Base-by-base conservation (phyloP, 2,113 vertebrate species). In the Laticauda colubrina region DNA sequence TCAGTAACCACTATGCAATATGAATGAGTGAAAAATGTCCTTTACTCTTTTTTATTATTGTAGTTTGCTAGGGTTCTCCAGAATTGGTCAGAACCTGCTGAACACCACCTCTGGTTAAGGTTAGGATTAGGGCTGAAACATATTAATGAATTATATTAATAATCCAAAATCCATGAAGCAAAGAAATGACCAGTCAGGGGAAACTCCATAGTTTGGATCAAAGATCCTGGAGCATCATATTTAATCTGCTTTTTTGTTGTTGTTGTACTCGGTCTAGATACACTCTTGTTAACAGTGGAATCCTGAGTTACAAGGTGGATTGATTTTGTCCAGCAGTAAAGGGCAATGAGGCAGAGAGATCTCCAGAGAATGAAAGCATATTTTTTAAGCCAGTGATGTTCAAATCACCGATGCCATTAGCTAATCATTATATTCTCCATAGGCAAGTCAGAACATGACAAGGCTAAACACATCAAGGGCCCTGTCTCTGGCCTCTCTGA, bases 401-500 rank as follows among this genome's bases (percentile, higher is more conserved):
- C 0, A 0, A 4, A 18, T 18, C 89, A 59, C 95, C 81, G 90
- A 93, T 45, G 43, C 88, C 86, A 86, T 53, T 94, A 91, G 43
- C 48, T 91, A 90, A 55, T 92, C 92, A 95, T 93, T 93, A 94
- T 93, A 96, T 93, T n/a, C 69, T 89, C 45, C 14, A 18, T 45
- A 54, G 89, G 61, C 95, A 94, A 95, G 92, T 93, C 93, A 95
- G 91, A 94, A 94, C 48, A 95, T 59, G 94, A 94, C 23, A 89
- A 94, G 89, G 95, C 89, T 75, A 95, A 94, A 94, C 55, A 48
- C 75, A 92, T 43, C 87, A 54, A 96, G 88, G 26, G 29, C 3
- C 10, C 34, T 26, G 89, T 24, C 54, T 55, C 88, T 91, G 61
- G 11, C 94, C 64, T 23, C 57, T 94, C 89, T 45, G 86, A 91